Percentiles rank a stretch among this genome's conserved stretches.
These are phyloP conservation scores for Drosophila prosaltans DNA, from an alignment of 1,140 invertebrate genomes.

Conservation along the genomic window DNA sequence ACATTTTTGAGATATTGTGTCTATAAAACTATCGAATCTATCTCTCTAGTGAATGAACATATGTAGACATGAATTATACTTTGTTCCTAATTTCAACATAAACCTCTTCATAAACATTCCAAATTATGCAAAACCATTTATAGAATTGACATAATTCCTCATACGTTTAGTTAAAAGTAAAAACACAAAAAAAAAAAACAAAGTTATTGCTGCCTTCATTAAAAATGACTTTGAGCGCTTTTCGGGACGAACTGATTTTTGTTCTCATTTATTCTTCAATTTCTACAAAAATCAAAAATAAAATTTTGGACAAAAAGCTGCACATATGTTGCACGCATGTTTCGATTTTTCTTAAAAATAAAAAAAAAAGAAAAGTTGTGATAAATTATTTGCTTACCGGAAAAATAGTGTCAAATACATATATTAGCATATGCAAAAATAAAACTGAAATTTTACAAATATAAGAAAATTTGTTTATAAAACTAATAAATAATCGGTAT, in stretches of 20 bases:
- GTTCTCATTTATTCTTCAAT: slow-evolving; percentile 37
- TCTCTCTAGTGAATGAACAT: too few relatives aligned
- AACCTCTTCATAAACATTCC: slow-evolving; percentile 66
- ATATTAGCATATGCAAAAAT: slow-evolving; percentile 31
- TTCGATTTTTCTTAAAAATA: slow-evolving; percentile 30
- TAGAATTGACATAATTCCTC: slow-evolving; percentile 77
- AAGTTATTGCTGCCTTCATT: slow-evolving; percentile 62
- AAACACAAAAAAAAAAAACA: slow-evolving; percentile 8
- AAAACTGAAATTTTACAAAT: slow-evolving; percentile 24
- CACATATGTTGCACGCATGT: slow-evolving; percentile 74
- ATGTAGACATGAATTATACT: neutral
- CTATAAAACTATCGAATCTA: too few relatives aligned
- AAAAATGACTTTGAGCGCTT: slow-evolving; percentile 54
- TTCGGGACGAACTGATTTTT: slow-evolving; percentile 20
- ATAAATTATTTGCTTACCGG: slow-evolving; percentile 46
- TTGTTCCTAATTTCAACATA: slow-evolving; percentile 19
- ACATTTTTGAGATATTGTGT: too few relatives aligned
- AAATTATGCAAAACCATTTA: slow-evolving; percentile 57
- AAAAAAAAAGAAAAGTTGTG: slow-evolving; percentile 47
- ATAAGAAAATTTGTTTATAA: slow-evolving; percentile 20
- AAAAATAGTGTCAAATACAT: slow-evolving; percentile 55
- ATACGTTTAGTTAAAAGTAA: slow-evolving; percentile 52
- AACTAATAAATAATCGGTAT: slow-evolving; percentile 29
- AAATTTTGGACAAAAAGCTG: slow-evolving; percentile 39
- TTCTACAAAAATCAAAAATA: slow-evolving; percentile 42